phyloP scores from a whole-genome alignment of 2,113 vertebrate species.

The Vulpes lagopus region DNA sequence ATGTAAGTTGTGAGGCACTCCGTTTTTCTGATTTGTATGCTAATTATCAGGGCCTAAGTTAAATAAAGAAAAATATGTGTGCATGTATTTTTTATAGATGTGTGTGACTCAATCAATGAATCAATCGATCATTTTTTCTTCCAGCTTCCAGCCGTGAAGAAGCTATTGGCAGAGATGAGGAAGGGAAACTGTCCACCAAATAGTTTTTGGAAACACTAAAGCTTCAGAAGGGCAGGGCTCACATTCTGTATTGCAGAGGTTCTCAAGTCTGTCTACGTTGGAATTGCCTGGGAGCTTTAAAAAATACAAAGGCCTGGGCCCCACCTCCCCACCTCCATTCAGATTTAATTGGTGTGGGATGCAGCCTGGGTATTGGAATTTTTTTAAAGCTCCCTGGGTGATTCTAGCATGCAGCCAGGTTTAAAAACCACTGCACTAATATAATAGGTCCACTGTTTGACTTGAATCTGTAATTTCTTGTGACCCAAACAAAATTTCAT shows the following conservation, averaged over 20 bases:
- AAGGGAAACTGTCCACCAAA: neutral
- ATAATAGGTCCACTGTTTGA: slow-evolving; percentile 25
- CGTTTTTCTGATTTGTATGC: slow-evolving; percentile 64
- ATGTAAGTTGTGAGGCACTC: slow-evolving; percentile 65
- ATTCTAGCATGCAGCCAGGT: neutral
- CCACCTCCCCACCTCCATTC: neutral
- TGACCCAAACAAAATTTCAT: slow-evolving; percentile 25
- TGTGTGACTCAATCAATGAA: neutral
- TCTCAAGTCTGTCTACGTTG: neutral
- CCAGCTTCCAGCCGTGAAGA: neutral
- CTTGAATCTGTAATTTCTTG: slow-evolving; percentile 16
- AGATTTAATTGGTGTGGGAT: slow-evolving; percentile 23
- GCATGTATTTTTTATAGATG: slow-evolving; percentile 69
- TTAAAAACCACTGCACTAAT: neutral
- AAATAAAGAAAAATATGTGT: slow-evolving; percentile 76
- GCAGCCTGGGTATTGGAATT: neutral
- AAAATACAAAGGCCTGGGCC: neutral
- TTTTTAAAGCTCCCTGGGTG: slow-evolving; percentile 45
- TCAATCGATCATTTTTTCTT: neutral
- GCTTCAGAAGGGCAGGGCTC: neutral
- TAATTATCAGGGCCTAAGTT: slow-evolving; percentile 73
- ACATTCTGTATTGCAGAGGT: neutral
- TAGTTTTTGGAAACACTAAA: neutral
- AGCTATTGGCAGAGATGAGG: neutral
- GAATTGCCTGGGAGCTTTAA: slow-evolving; percentile 45